A percentile compares a stretch with the other conserved stretches of the same genome.
These are phyloP conservation scores for Isichthys henryi DNA, from an alignment of 2,113 vertebrate genomes.

Conservation along the genomic window DNA sequence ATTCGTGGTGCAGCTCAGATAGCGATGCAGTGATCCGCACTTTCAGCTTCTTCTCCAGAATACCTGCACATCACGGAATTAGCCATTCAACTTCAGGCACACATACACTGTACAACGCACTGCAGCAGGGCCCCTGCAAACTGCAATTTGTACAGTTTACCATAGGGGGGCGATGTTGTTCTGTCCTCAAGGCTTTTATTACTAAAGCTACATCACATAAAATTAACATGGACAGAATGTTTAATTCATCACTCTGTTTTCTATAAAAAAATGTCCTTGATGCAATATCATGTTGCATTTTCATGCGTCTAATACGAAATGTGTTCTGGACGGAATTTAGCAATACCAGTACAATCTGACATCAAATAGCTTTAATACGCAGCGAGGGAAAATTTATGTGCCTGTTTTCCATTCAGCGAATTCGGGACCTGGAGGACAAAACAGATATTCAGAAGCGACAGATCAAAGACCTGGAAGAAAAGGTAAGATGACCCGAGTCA, in stretches of 20 bases:
- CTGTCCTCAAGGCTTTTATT: neutral
- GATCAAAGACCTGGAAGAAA: conserved; percentile 97
- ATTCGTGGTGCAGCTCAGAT: neutral
- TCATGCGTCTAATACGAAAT: neutral
- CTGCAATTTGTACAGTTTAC: neutral
- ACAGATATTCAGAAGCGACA: conserved; percentile 97
- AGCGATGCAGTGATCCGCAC: neutral
- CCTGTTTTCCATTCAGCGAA: conserved; percentile 69
- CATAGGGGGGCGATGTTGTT: conserved; percentile 7
- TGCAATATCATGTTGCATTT: neutral
- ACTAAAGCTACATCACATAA: neutral
- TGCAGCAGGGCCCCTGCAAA: too few species aligned
- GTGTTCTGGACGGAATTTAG: neutral
- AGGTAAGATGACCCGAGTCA: conserved; percentile 58
- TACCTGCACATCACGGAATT: neutral
- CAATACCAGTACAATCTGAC: neutral
- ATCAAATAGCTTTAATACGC: neutral
- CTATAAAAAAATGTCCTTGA: neutral
- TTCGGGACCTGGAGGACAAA: conserved; percentile 95
- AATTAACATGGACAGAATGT: neutral
- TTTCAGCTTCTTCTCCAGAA: neutral
- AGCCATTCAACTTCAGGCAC: neutral
- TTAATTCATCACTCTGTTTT: neutral
- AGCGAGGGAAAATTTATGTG: neutral
- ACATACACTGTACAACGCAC: too few species aligned